Evolutionary conservation across 1,140 invertebrate species (phyloP).

Genomic region (Drosophila pectinifera): DNA sequence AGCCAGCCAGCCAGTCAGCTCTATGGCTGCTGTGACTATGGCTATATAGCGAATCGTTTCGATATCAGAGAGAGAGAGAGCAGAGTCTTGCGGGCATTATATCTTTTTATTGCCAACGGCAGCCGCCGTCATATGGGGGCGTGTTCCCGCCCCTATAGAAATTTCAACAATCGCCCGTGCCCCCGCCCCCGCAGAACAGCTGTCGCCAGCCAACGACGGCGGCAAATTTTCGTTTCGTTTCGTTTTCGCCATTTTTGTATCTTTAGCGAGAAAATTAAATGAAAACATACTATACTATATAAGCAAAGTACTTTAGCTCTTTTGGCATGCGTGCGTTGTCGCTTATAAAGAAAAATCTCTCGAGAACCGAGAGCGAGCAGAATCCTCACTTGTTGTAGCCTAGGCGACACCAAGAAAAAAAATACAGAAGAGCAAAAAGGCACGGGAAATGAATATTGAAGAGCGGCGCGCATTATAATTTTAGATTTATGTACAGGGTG

Average conservation of each 20-base stretch:
- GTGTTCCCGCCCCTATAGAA: conserved; percentile 14
- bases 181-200: conserved; percentile 44
- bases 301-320: conserved; percentile 67
- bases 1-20: conserved; percentile 18
- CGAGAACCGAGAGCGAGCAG: conserved; percentile 64
- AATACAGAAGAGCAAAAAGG: conserved; percentile 24
- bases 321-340: conserved; percentile 54
- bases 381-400: conserved; percentile 60
- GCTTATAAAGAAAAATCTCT: conserved; percentile 70
- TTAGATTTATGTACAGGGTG: conserved; percentile 82
- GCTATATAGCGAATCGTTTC: conserved; percentile 45
- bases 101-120: conserved; percentile 70
- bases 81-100: conserved; percentile 66
- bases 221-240: conserved; percentile 56
- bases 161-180: not conserved
- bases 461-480: conserved; percentile 66
- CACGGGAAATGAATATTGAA: conserved; percentile 58
- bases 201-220: conserved; percentile 69
- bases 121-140: conserved; percentile 36
- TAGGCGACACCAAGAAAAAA: conserved; percentile 45
- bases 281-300: conserved; percentile 68
- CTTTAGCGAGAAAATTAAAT: conserved; percentile 78
- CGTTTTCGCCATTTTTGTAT: conserved; percentile 68
- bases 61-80: conserved; percentile 49
- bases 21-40: conserved; percentile 3